A percentile compares a stretch with the other conserved stretches of the same genome.
Conservation (phyloP, 2,888 invertebrate genomes). For the Calameuta idolon region DNA sequence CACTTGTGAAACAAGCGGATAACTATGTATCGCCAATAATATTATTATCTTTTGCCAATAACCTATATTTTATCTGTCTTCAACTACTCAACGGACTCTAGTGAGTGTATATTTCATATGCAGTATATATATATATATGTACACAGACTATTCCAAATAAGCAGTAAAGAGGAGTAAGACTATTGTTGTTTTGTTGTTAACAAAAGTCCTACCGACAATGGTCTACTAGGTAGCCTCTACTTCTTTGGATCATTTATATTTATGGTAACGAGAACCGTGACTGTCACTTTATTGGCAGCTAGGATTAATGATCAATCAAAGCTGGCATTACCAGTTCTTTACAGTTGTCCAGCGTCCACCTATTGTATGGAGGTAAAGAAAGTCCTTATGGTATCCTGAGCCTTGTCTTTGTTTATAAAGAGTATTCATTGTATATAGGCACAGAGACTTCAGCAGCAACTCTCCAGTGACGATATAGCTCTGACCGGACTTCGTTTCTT, state of each 20-base stretch:
- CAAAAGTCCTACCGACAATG: conserved; percentile 38
- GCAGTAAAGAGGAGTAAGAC: neutral
- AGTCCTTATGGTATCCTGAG: neutral
- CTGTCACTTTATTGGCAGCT: conserved; percentile 68
- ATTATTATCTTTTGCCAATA: conserved; percentile 76
- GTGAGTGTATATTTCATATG: conserved; percentile 64
- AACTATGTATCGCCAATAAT: conserved; percentile 73
- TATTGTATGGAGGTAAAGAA: conserved; percentile 66
- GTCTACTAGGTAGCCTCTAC: conserved; percentile 64
- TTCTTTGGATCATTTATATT: conserved; percentile 70
- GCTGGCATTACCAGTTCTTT: conserved; percentile 63
- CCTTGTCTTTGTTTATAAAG: neutral
- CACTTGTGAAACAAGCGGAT: conserved; percentile 73
- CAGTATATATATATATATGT: neutral
- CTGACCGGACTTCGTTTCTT: conserved; percentile 72
- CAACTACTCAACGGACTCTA: conserved; percentile 77
- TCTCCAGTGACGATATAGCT: conserved; percentile 65
- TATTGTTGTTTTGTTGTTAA: neutral
- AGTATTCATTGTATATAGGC: conserved; percentile 44
- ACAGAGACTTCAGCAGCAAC: conserved; percentile 61
- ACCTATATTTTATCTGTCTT: conserved; percentile 80
- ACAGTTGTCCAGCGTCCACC: conserved; percentile 64
- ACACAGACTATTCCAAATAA: neutral
- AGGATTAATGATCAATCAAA: conserved; percentile 68
- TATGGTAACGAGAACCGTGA: conserved; percentile 65